Evolutionary conservation across 1,140 invertebrate genomes (phyloP), one percentile per base, ranked within the genome.

Genomic region (Antheraea pernyi): DNA sequence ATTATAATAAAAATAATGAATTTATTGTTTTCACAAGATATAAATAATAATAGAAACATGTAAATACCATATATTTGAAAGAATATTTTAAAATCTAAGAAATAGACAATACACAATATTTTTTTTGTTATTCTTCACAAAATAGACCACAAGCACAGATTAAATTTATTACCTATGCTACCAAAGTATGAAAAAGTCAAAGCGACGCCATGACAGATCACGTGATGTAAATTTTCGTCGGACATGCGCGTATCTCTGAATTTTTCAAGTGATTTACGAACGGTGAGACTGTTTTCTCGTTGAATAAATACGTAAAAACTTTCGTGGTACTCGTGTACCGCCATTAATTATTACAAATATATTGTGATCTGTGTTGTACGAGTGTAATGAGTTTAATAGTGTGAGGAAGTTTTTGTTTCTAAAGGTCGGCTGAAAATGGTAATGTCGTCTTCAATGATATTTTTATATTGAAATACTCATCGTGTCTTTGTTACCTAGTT

Each of bases 141-240:
- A 30, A 30, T 42, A 42, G 39, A 53, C 46, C 46, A 53, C 9
- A 16, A 6, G 1, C 46, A 53, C 13, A 48, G 46, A 11, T 11
- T 16, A 6, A 16, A 53, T 53, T 53, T 53, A 9, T 53, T 53
- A 53, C 16, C 46, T 53, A 53, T 53, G 46, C 46, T 53, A 53
- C 7, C 11, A 53, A 53, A 53, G 10, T 13, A 53, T 6, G 71
- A 81, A 83, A 82, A 79, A 73, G 30, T 70, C 59, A 65, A 53
- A 64, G 61, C 67, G 88, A 91, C 89, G 89, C 89, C 89, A 91
- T 91, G 89, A 91, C 88, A 91, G 89, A 82, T 91, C 89, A 91
- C 89, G 89, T 91, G 89, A 91, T 86, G 86, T 91, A 91, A 91
- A 91, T 90, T 91, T 91, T 89, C 85, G 84, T 89, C 82, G 82